These are phyloP conservation scores for Penaeus chinensis DNA, from an alignment of 1,140 invertebrate genomes.

Conservation along the genomic window DNA sequence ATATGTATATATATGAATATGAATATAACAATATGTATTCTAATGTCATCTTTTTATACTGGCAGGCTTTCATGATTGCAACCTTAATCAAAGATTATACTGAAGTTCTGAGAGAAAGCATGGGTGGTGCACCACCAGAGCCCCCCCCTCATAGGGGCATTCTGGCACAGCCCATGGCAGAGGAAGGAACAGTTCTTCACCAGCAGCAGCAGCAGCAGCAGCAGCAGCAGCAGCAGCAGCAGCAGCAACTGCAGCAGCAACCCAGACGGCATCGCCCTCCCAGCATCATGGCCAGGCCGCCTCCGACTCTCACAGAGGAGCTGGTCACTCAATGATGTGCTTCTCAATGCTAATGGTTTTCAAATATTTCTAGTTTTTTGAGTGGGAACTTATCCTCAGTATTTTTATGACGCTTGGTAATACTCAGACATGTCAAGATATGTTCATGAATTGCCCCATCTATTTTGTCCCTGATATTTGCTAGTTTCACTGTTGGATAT, in stretches of 20 bases:
- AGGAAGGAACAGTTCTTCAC: not conserved
- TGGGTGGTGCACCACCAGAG: constrained; percentile 6
- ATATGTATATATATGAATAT: not conserved
- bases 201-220: constrained; percentile 7
- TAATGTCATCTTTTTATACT: no score
- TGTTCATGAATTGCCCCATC: no score
- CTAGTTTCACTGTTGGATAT: not conserved
- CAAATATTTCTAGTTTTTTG: not conserved
- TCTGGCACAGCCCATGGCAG: constrained; percentile 24
- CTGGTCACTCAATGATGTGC: constrained; percentile 32
- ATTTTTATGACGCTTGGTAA: constrained; percentile 8
- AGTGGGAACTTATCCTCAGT: not conserved
- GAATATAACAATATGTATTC: no score
- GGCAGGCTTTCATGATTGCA: constrained; percentile 91
- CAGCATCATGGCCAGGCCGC: constrained; percentile 39
- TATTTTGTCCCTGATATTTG: not conserved
- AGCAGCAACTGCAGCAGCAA: not conserved
- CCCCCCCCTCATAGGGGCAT: constrained; percentile 28
- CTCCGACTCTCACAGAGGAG: constrained; percentile 53
- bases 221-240: constrained; percentile 1
- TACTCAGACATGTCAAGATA: not conserved
- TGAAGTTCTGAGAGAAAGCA: constrained; percentile 76
- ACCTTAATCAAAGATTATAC: constrained; percentile 93
- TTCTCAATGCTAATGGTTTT: not conserved
- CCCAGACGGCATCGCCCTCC: constrained; percentile 19